These are phyloP conservation scores for Eudasyphora cyanicolor DNA, from an alignment of 2,888 invertebrate genomes.

Conservation along the genomic window DNA sequence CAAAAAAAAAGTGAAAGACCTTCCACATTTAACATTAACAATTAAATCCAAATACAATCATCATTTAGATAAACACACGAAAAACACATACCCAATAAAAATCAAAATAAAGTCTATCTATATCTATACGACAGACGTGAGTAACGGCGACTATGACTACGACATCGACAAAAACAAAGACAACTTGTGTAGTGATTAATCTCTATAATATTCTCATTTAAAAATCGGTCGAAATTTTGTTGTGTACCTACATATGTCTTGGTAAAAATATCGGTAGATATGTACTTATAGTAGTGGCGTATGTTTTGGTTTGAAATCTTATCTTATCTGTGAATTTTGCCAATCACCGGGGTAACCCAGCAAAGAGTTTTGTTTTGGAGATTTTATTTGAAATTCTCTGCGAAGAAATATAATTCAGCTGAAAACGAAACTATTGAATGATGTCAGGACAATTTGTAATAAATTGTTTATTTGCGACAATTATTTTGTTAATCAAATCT, in stretches of 20 bases:
- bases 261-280: too few relatives aligned
- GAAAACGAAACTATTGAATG: too few relatives aligned
- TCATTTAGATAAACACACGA: conserved; percentile 44
- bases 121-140: too few relatives aligned
- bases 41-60: conserved; percentile 46
- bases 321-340: conserved; percentile 55
- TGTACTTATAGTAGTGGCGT: conserved; percentile 7
- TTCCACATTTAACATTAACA: neutral
- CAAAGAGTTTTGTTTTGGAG: conserved; percentile 7
- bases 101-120: neutral
- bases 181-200: conserved; percentile 29
- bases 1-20: neutral
- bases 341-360: conserved; percentile 14
- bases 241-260: neutral
- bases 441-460: too few relatives aligned
- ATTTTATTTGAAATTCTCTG: too few relatives aligned
- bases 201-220: conserved; percentile 3
- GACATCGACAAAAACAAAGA: neutral
- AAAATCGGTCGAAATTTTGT: neutral
- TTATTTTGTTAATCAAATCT: too few relatives aligned
- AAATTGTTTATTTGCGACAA: too few relatives aligned
- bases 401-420: too few relatives aligned
- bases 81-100: too few relatives aligned
- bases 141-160: neutral
- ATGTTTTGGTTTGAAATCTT: conserved; percentile 43